Evolutionary conservation across 2,797 vertebrate genomes (phyloP).

Genomic region (Melanotaenia parkinsoni): DNA sequence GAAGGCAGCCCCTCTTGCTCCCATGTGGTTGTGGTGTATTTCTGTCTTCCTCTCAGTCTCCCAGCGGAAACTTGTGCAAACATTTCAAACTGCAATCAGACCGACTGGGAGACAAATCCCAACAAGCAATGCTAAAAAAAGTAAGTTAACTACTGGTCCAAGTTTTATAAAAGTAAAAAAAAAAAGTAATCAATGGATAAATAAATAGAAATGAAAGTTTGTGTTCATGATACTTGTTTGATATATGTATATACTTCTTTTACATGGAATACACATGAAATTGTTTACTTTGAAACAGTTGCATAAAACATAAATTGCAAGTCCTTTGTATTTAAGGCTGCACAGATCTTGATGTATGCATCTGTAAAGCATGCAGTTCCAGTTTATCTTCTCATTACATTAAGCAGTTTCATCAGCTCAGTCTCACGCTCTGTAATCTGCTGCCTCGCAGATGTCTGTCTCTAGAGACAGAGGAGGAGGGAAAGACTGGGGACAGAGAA

Average conservation of each 20-base stretch:
- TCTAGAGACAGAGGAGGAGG: conserved; percentile 19
- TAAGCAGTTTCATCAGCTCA: conserved; percentile 29
- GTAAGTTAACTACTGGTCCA: conserved; percentile 12
- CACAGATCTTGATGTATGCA: not conserved
- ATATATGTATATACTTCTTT: no score
- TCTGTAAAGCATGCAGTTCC: not conserved
- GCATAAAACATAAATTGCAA: not conserved
- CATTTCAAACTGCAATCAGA: conserved; percentile 49
- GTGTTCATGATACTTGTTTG: not conserved
- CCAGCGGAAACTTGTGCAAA: conserved; percentile 46
- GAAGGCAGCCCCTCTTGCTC: conserved; percentile 43
- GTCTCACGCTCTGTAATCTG: conserved; percentile 34
- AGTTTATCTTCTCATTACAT: conserved; percentile 22
- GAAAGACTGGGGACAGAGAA: not conserved
- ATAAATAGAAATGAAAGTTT: not conserved
- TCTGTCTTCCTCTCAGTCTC: conserved; percentile 56
- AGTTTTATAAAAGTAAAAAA: not conserved
- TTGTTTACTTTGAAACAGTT: not conserved
- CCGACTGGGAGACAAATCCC: conserved; percentile 28
- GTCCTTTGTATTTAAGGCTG: not conserved
- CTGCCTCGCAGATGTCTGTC: conserved; percentile 13
- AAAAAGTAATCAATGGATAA: not conserved
- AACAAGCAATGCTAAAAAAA: conserved; percentile 34
- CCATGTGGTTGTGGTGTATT: conserved; percentile 64
- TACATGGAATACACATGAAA: not conserved